A percentile compares a stretch with the other conserved stretches of the same genome.
Conservation (phyloP, 1,140 invertebrate species). For the Lordiphosa collinella region DNA sequence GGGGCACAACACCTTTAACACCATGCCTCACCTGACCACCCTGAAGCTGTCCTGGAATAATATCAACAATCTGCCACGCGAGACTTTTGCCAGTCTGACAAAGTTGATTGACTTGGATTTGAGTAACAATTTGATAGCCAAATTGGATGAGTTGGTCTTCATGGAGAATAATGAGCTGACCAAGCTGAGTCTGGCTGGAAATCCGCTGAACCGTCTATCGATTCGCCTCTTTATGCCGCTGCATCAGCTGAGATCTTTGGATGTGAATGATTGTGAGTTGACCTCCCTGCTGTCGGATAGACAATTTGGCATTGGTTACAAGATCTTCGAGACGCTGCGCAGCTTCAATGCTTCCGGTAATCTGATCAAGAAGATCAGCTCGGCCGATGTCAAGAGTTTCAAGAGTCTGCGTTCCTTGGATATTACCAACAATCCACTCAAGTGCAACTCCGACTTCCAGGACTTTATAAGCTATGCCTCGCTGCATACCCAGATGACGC, state of each 20-base stretch:
- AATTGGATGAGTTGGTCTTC: constrained; percentile 83
- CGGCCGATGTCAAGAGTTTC: constrained; percentile 81
- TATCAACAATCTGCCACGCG: constrained; percentile 80
- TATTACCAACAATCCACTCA: constrained; percentile 83
- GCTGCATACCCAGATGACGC: constrained; percentile 80
- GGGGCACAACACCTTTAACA: constrained; percentile 83
- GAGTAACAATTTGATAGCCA: constrained; percentile 84
- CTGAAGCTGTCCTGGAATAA: constrained; percentile 85
- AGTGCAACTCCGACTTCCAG: constrained; percentile 83
- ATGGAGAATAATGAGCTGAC: constrained; percentile 82
- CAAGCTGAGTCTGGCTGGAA: constrained; percentile 86
- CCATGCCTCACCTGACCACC: constrained; percentile 84
- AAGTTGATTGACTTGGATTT: constrained; percentile 85
- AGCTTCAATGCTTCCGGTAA: constrained; percentile 83
- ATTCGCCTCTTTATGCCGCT: constrained; percentile 84
- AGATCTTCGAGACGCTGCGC: constrained; percentile 80
- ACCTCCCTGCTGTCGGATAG: constrained; percentile 83
- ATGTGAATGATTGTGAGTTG: constrained; percentile 85
- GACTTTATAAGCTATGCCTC: constrained; percentile 82
- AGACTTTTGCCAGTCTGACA: constrained; percentile 79
- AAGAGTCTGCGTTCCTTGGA: constrained; percentile 84
- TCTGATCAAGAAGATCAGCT: constrained; percentile 81
- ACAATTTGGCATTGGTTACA: constrained; percentile 55
- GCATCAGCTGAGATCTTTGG: constrained; percentile 81
- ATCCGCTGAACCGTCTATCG: constrained; percentile 84